Percentiles rank a stretch among this genome's conserved stretches.
phyloP scores from a whole-genome alignment of 2,888 invertebrate genomes.

The Stenoptilia bipunctidactyla region DNA sequence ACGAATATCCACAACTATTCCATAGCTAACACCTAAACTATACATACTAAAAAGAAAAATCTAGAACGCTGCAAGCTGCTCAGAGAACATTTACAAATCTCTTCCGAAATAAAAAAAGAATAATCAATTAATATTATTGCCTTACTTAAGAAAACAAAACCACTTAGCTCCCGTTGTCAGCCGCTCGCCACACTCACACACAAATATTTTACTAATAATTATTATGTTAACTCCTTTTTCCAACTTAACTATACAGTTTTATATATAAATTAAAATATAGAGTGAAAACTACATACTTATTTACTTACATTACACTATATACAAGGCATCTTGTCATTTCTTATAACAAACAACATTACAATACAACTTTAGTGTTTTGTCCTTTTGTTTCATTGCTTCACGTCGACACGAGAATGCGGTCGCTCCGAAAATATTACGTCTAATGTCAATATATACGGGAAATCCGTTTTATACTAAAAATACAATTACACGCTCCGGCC shows the following conservation, averaged over 20 bases:
- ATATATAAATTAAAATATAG: constrained; percentile 65
- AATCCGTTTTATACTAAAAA: background rate
- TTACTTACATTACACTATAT: constrained; percentile 58
- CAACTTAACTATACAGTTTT: constrained; percentile 59
- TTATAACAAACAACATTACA: constrained; percentile 29
- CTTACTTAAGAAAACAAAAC: constrained; percentile 26
- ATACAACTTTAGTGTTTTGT: constrained; percentile 26
- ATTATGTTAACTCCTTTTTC: constrained; percentile 49
- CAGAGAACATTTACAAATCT: constrained; percentile 41
- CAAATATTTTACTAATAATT: constrained; percentile 28
- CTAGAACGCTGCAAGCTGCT: constrained; percentile 61
- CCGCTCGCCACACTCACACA: constrained; percentile 22
- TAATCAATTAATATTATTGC: constrained; percentile 19
- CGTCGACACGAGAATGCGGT: constrained; percentile 7
- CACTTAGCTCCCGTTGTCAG: constrained; percentile 19
- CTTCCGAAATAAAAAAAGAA: constrained; percentile 29
- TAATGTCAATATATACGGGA: constrained; percentile 1
- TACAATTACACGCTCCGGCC: no score
- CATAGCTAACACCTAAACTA: constrained; percentile 25
- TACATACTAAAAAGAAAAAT: constrained; percentile 15
- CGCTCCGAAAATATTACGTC: background rate
- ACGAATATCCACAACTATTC: background rate
- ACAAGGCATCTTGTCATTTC: constrained; percentile 58
- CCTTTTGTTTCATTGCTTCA: constrained; percentile 5
- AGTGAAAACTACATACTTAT: constrained; percentile 56